Conservation (phyloP, 53 echinoderm and acorn worm genomes). For the Pentamera pediparva region DNA sequence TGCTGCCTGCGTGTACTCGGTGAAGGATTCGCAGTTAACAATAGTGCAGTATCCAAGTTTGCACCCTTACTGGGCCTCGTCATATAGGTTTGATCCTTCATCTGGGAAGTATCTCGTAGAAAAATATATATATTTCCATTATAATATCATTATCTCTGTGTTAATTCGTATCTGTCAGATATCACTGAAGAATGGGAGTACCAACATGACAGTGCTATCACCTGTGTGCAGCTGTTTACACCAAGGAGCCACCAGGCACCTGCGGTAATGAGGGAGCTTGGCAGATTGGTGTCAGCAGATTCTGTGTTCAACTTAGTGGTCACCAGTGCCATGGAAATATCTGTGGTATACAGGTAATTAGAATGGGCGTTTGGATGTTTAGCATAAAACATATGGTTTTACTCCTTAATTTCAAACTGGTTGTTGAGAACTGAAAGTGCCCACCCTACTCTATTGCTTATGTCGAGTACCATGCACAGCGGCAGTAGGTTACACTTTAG, state of each 20-base stretch:
- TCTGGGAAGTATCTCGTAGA: no score
- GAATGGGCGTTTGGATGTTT: not conserved
- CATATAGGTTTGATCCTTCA: no score
- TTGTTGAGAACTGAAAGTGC: no score
- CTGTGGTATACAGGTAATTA: constrained; percentile 73
- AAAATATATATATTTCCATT: not conserved
- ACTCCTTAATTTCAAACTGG: no score
- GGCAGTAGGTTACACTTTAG: no score
- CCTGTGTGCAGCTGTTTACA: constrained; percentile 67
- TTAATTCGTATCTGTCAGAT: constrained; percentile 11
- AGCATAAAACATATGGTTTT: not conserved
- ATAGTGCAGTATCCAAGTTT: no score
- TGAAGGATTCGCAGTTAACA: no score
- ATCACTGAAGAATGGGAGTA: constrained; percentile 60
- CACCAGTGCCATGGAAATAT: constrained; percentile 69
- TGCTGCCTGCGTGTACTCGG: no score
- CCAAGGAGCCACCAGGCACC: constrained; percentile 40
- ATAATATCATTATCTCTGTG: not conserved
- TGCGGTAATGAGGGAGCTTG: not conserved
- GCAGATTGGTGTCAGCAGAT: not conserved
- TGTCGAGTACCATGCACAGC: no score
- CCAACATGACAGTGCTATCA: constrained; percentile 80
- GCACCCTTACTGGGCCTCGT: no score
- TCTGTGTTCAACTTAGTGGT: constrained; percentile 56
- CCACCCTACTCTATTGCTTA: no score